These are phyloP conservation scores for Catalaphyllia jardinei DNA, from an alignment of 64 coral and sea anemone genomes.

Conservation along the genomic window DNA sequence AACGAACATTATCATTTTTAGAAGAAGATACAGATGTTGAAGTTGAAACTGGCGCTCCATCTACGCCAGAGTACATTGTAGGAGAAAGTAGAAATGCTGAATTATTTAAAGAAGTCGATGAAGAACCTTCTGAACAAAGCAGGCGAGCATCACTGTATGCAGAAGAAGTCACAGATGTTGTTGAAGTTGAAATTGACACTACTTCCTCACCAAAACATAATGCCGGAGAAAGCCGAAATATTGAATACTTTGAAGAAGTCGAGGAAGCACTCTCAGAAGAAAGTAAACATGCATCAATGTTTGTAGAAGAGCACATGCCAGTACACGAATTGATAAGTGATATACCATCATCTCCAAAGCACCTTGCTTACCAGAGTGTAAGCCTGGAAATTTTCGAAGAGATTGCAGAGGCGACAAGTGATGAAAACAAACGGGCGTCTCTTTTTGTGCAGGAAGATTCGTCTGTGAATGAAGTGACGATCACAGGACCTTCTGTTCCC, in stretches of 20 bases:
- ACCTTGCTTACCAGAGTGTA: not conserved
- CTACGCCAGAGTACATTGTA: not conserved
- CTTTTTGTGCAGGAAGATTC: not conserved
- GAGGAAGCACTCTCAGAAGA: not conserved
- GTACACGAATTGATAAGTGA: not conserved
- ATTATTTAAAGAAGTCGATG: not conserved
- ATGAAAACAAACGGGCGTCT: conserved; percentile 5
- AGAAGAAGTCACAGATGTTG: not conserved
- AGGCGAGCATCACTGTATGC: not conserved
- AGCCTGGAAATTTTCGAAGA: conserved; percentile 2
- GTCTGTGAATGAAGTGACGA: not conserved
- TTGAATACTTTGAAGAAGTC: conserved; percentile 8
- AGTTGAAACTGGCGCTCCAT: not conserved
- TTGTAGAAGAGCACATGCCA: not conserved
- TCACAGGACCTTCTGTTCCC: not conserved
- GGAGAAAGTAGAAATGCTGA: not conserved
- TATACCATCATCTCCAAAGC: conserved; percentile 2
- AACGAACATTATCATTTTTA: not conserved
- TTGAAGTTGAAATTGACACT: not conserved
- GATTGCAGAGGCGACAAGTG: no score
- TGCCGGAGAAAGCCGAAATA: not conserved
- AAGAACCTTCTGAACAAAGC: not conserved
- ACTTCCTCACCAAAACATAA: conserved; percentile 14
- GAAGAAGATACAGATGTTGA: not conserved
- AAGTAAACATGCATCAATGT: not conserved